These are phyloP conservation scores for Torymus aiolomorphi DNA, from an alignment of 2,888 invertebrate species.

Conservation along the genomic window DNA sequence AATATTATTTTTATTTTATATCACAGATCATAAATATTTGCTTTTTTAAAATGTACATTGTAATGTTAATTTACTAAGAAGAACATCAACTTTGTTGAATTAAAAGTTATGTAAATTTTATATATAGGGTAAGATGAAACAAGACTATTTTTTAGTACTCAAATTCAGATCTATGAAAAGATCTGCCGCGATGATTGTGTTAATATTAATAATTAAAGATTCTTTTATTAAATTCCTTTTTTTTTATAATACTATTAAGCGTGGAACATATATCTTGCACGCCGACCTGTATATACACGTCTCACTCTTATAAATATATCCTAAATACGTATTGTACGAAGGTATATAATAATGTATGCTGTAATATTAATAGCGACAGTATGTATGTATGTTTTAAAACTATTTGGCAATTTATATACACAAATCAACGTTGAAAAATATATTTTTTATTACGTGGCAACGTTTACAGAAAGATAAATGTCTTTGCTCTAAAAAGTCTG, in stretches of 20 bases:
- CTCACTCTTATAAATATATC: conserved; percentile 46
- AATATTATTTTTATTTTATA: conserved; percentile 27
- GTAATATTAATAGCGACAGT: conserved; percentile 39
- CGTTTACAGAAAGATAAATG: conserved; percentile 68
- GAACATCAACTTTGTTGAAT: conserved; percentile 17
- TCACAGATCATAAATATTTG: conserved; percentile 9
- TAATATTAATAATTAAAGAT: conserved; percentile 13
- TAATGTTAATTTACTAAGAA: conserved; percentile 35
- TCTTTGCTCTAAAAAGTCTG: conserved; percentile 53
- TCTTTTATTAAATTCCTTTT: conserved; percentile 1
- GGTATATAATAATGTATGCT: conserved; percentile 43
- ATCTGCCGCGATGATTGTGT: conserved; percentile 27
- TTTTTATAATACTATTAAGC: too few species aligned
- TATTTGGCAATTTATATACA: conserved; percentile 61
- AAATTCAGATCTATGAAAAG: conserved; percentile 32
- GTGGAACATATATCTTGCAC: conserved; percentile 15
- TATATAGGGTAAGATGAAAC: conserved; percentile 36
- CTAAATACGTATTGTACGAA: conserved; percentile 32
- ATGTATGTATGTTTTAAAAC: conserved; percentile 50
- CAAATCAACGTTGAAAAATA: conserved; percentile 72
- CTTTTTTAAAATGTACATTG: conserved; percentile 20
- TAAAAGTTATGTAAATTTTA: conserved; percentile 47
- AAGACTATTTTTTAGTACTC: conserved; percentile 19
- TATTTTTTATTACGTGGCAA: conserved; percentile 74
- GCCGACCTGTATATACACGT: conserved; percentile 54